Conservation (phyloP, 2,113 vertebrate genomes). For the Microcebus lehilahytsara region DNA sequence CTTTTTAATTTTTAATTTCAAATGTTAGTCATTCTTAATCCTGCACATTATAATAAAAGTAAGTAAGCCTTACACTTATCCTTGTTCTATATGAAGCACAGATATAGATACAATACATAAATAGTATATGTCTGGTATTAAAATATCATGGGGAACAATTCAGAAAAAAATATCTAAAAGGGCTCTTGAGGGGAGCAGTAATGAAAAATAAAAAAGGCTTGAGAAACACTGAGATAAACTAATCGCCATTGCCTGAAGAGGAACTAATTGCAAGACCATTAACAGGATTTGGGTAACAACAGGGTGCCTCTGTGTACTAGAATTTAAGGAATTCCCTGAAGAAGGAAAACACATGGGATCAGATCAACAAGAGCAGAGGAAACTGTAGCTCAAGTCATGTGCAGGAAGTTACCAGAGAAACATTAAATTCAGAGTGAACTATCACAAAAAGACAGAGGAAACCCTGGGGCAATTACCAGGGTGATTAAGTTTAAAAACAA, state of each 20-base stretch:
- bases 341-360: background rate
- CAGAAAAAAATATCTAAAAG: background rate
- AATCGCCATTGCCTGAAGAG: background rate
- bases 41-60: background rate
- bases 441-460: background rate
- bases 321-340: background rate
- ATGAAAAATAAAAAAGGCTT: background rate
- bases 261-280: background rate
- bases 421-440: background rate
- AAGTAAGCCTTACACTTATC: background rate
- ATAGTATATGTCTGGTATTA: background rate
- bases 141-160: background rate
- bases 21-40: background rate
- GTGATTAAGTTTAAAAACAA: constrained; percentile 10
- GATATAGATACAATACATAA: background rate
- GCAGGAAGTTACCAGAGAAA: background rate
- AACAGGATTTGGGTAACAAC: background rate
- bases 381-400: background rate
- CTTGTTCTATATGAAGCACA: background rate
- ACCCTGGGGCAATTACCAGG: background rate
- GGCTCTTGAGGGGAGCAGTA: background rate
- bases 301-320: background rate
- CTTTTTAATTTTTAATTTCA: background rate
- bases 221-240: constrained; percentile 3
- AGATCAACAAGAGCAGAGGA: background rate